Conservation (phyloP, 2,888 invertebrate species). For the Drosophila paracracens region DNA sequence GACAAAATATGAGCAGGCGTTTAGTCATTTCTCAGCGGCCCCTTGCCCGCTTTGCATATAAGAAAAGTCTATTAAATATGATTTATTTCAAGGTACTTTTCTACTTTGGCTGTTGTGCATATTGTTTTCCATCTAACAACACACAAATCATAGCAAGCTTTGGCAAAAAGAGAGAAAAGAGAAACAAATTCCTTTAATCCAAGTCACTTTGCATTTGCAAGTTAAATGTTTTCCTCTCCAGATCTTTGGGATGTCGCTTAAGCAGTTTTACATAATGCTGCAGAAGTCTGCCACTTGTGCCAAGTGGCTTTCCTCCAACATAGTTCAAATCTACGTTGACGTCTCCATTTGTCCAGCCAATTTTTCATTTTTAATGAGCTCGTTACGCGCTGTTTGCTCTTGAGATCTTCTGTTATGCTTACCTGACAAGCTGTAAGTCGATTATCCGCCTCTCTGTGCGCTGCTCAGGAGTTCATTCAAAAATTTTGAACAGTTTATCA, state of each 20-base stretch:
- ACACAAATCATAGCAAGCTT: conserved; percentile 44
- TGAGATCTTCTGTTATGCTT: not conserved
- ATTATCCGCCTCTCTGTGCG: conserved; percentile 13
- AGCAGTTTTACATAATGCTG: conserved; percentile 5
- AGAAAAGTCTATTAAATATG: conserved; percentile 42
- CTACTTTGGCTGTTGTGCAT: conserved; percentile 22
- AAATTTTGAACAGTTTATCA: conserved; percentile 30
- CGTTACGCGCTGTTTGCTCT: not conserved
- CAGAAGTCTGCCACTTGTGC: not conserved
- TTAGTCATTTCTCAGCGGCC: conserved; percentile 29
- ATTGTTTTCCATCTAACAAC: conserved; percentile 17
- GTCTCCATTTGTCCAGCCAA: conserved; percentile 19
- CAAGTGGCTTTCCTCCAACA: not conserved
- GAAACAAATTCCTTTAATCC: conserved; percentile 7
- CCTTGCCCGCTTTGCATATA: conserved; percentile 15
- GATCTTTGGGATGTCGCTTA: conserved; percentile 3
- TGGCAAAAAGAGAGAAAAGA: not conserved
- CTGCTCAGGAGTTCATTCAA: conserved; percentile 14
- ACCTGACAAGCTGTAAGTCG: conserved; percentile 9
- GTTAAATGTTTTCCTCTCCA: conserved; percentile 9
- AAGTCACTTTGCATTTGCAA: conserved; percentile 8
- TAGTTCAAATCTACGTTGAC: not conserved
- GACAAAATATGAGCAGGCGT: conserved; percentile 32
- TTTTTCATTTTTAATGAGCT: conserved; percentile 51
- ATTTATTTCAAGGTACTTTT: conserved; percentile 38